Evolutionary conservation across 2,797 vertebrate genomes (phyloP).

Genomic region (Scomberomorus guttatus): DNA sequence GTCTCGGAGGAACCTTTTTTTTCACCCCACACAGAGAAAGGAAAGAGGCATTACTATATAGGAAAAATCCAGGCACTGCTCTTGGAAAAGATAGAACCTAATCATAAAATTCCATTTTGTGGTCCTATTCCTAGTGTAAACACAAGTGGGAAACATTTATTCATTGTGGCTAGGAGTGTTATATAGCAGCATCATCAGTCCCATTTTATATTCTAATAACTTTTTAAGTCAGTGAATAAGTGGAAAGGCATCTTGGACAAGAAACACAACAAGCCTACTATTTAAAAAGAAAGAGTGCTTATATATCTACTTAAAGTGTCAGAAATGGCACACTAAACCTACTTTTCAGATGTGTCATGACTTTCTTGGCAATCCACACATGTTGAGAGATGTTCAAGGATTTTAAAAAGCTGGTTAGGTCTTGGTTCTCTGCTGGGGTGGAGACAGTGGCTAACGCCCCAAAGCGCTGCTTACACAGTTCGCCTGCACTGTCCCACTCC

Average conservation of each 20-base stretch:
- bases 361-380: constrained; percentile 82
- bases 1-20: constrained; percentile 64
- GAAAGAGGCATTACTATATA: constrained; percentile 27
- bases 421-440: constrained; percentile 62
- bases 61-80: constrained; percentile 32
- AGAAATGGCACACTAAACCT: constrained; percentile 55
- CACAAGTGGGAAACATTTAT: constrained; percentile 43
- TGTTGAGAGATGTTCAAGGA: constrained; percentile 82
- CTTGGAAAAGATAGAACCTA: constrained; percentile 41
- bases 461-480: constrained; percentile 73
- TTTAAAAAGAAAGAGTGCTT: constrained; percentile 28
- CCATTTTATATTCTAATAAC: constrained; percentile 29
- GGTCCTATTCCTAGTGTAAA: constrained; percentile 51
- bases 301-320: constrained; percentile 33
- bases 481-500: constrained; percentile 73
- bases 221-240: constrained; percentile 7
- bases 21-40: constrained; percentile 46
- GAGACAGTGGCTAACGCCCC: constrained; percentile 76
- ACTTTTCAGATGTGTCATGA: constrained; percentile 69
- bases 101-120: constrained; percentile 49
- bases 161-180: constrained; percentile 29
- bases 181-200: constrained; percentile 17
- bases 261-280: constrained; percentile 39
- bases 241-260: constrained; percentile 21
- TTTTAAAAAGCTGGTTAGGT: constrained; percentile 79